Evolutionary conservation across 2,888 invertebrate genomes (phyloP).

Genomic region (Sesia bembeciformis): DNA sequence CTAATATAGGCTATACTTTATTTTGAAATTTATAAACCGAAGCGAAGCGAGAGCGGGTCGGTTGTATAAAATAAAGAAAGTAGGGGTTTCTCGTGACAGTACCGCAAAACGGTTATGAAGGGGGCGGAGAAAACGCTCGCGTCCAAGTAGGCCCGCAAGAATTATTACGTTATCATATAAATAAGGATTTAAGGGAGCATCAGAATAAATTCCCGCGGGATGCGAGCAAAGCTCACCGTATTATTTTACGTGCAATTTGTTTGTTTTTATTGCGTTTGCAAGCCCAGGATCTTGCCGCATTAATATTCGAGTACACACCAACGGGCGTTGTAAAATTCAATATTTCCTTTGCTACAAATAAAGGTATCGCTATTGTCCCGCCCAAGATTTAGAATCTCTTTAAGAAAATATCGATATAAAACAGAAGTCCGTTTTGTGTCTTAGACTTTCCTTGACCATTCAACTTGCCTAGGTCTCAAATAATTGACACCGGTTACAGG

Average conservation of each 20-base stretch:
- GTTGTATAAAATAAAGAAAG: no score
- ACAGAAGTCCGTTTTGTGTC: no score
- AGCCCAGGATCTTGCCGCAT: conserved; percentile 20
- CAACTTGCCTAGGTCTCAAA: no score
- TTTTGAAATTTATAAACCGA: no score
- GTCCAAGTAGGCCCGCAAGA: conserved; percentile 19
- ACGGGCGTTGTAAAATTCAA: neutral
- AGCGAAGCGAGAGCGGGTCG: no score
- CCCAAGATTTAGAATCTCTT: no score
- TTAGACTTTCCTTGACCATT: no score
- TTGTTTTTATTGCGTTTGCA: conserved; percentile 47
- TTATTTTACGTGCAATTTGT: conserved; percentile 63
- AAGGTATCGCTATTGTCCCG: no score
- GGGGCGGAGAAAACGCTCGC: neutral
- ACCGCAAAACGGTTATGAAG: neutral
- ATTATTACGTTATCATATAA: conserved; percentile 64
- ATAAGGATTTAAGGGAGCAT: conserved; percentile 62
- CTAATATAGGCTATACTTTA: no score
- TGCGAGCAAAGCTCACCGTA: conserved; percentile 32
- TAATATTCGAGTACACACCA: conserved; percentile 15
- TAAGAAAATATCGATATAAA: no score
- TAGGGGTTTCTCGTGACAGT: neutral
- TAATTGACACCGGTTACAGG: no score
- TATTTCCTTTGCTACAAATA: neutral
- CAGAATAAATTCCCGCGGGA: conserved; percentile 44